Evolutionary conservation across 2,797 vertebrate species (phyloP), one percentile per base, ranked within the genome.

Genomic region (Mormyrus hasselquistii): DNA sequence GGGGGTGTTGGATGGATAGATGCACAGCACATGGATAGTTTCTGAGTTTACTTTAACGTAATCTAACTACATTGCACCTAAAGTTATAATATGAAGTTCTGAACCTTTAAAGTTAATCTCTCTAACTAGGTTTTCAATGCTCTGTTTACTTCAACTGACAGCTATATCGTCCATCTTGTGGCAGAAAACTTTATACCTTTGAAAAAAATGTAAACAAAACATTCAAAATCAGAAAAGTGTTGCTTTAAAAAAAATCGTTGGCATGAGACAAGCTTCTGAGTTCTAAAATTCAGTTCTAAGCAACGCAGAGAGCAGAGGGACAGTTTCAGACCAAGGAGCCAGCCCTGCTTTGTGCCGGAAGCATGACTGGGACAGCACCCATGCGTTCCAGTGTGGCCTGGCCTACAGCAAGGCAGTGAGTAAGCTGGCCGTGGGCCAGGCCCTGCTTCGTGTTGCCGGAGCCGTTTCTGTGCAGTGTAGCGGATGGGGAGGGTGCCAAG

Each of bases 351-450:
- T 99, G 98, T 34, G 98, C 97, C 0, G 99, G 98, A 92, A 99
- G 97, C 99, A 99, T 99, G 90, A 99, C 98, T 0, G 99, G 98
- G 69, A 99, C 97, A 0, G 97, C 99, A 29, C 99, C 98, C 53
- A 99, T 98, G 82, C 98, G 95, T 95, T 99, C 98, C 94, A 99
- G 94, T 0, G 97, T 97, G 86, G 98, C 97, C 93, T 99, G 98
- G 94, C 98, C 99, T 90, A 99, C 94, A 0, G 98, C 97, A 0
- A 97, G 98, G 73, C 97, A 97, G 90, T 97, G 97, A 0, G 97
- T 96, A 93, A 94, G 93, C 91, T 97, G 96, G 12, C 96, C 95
- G 44, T 96, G 97, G 0, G 96, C 91, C 2, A 93, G 94, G 91
- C 93, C 94, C 0, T 97, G 96, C 90, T 98, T 98, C 91, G 96